phyloP scores from a whole-genome alignment of 2,113 vertebrate species.

The Xiphophorus maculatus region DNA sequence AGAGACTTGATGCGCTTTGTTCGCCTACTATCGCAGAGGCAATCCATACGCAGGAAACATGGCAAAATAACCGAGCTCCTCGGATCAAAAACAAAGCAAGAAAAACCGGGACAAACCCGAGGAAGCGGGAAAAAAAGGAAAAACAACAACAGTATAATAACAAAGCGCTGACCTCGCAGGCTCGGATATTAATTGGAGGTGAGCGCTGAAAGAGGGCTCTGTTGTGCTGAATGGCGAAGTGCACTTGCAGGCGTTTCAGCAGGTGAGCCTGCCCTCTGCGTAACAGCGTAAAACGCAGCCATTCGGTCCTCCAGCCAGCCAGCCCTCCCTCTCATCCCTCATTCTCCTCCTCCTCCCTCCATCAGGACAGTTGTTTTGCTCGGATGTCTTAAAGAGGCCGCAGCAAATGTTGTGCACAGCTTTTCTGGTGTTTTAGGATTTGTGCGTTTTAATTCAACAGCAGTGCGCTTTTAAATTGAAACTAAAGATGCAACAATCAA shows the following conservation, averaged over 20 bases:
- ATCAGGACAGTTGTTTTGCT: slow-evolving; percentile 68
- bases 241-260: slow-evolving; percentile 71
- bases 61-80: slow-evolving; percentile 21
- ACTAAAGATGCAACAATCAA: background rate
- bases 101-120: slow-evolving; percentile 39
- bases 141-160: background rate
- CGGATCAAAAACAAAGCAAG: slow-evolving; percentile 18
- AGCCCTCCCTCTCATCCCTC: slow-evolving; percentile 31
- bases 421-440: slow-evolving; percentile 5
- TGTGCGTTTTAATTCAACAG: slow-evolving; percentile 28
- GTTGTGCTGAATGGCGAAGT: slow-evolving; percentile 66
- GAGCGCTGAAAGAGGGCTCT: slow-evolving; percentile 50
- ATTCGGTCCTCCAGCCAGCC: slow-evolving; percentile 79
- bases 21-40: slow-evolving; percentile 51
- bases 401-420: slow-evolving; percentile 48
- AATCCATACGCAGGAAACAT: slow-evolving; percentile 44
- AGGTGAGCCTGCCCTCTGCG: slow-evolving; percentile 80
- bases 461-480: background rate
- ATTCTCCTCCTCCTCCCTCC: slow-evolving; percentile 22
- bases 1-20: slow-evolving; percentile 67
- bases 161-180: slow-evolving; percentile 55
- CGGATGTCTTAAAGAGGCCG: slow-evolving; percentile 82
- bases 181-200: slow-evolving; percentile 70
- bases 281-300: slow-evolving; percentile 65
- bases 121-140: slow-evolving; percentile 30